phyloP scores from a whole-genome alignment of 2,113 vertebrate genomes.

The Aythya baeri region DNA sequence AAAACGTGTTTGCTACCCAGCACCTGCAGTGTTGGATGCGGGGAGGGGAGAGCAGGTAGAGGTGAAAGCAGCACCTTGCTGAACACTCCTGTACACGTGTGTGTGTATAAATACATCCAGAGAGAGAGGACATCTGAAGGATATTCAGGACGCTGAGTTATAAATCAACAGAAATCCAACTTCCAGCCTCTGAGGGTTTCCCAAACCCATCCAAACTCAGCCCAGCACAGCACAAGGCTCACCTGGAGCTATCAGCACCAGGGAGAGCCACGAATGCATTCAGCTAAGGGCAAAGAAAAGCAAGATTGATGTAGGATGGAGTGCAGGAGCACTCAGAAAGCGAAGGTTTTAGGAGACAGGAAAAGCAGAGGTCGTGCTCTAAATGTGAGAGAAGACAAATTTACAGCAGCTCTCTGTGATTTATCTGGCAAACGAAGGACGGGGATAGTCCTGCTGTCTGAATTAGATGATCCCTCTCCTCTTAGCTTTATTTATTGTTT shows the following conservation, averaged over 20 bases:
- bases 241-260: background rate
- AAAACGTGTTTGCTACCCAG: background rate
- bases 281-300: background rate
- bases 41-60: background rate
- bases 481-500: background rate
- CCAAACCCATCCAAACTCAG: background rate
- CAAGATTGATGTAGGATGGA: background rate
- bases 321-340: background rate
- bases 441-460: background rate
- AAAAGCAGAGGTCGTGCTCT: background rate
- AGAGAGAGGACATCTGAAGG: background rate
- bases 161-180: background rate
- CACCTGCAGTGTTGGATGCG: background rate
- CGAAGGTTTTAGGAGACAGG: background rate
- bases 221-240: fast-evolving
- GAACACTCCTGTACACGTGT: background rate
- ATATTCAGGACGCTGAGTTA: background rate
- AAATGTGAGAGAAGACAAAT: background rate
- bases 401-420: background rate
- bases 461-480: background rate
- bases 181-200: background rate
- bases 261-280: background rate
- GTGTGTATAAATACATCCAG: fast-evolving
- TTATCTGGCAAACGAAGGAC: background rate
- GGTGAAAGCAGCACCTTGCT: background rate